These are phyloP conservation scores for Drosophila nebulosa DNA, from an alignment of 1,140 invertebrate genomes.

Conservation along the genomic window DNA sequence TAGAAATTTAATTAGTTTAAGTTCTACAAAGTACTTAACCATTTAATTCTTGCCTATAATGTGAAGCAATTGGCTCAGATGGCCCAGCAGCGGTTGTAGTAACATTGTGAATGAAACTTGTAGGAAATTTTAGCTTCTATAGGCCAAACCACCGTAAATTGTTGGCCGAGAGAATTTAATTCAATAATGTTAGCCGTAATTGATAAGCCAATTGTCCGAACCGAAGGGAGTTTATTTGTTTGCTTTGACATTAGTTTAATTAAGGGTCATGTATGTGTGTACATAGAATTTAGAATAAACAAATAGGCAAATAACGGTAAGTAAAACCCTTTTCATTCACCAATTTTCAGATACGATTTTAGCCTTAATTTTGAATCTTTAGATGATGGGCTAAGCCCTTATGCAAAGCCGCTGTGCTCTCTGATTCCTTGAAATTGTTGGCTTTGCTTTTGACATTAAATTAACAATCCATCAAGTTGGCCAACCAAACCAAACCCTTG, in stretches of 20 bases:
- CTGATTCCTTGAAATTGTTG: neutral
- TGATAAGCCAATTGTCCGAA: constrained; percentile 25
- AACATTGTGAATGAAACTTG: constrained; percentile 34
- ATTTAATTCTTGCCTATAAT: constrained; percentile 43
- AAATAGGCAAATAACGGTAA: constrained; percentile 17
- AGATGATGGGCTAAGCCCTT: neutral
- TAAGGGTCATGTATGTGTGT: constrained; percentile 43
- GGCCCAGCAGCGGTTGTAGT: constrained; percentile 23
- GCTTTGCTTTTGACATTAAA: neutral
- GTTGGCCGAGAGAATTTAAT: constrained; percentile 61
- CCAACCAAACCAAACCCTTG: constrained; percentile 1
- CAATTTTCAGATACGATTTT: neutral
- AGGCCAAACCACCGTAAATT: constrained; percentile 12
- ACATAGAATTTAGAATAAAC: constrained; percentile 48
- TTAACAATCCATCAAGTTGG: neutral
- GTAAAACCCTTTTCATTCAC: neutral
- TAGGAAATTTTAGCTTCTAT: constrained; percentile 30
- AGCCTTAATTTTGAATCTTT: neutral
- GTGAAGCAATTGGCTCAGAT: constrained; percentile 42
- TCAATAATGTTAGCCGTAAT: constrained; percentile 51
- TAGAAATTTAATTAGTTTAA: neutral
- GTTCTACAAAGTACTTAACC: neutral
- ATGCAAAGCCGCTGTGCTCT: neutral
- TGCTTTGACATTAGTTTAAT: constrained; percentile 65
- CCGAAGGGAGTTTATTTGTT: constrained; percentile 28